Conservation (phyloP, 1,140 invertebrate species). For the Telenomus remus region DNA sequence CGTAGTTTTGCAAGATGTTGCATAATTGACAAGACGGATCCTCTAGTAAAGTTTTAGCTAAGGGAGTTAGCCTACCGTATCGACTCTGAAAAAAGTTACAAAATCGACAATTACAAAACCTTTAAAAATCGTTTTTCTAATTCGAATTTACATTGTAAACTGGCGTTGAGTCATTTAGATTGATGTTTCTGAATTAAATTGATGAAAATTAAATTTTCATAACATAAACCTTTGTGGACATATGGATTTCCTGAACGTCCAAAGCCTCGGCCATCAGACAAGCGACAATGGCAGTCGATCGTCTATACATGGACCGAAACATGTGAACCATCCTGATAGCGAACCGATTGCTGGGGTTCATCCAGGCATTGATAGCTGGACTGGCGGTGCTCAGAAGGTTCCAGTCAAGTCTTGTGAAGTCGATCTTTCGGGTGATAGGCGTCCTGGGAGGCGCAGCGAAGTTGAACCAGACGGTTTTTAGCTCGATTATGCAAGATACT, state of each 20-base stretch:
- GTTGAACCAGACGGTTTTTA: conserved; percentile 96
- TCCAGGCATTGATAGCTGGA: conserved; percentile 97
- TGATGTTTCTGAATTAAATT: conserved; percentile 3
- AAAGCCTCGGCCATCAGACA: conserved; percentile 96
- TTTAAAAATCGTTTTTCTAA: no score
- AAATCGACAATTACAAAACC: no score
- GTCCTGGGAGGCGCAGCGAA: conserved; percentile 96
- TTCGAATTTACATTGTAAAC: no score
- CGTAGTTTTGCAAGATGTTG: conserved; percentile 90
- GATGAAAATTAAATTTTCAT: conserved; percentile 16
- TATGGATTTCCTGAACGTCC: conserved; percentile 88
- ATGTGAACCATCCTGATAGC: conserved; percentile 88
- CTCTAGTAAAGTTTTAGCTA: conserved; percentile 94
- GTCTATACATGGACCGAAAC: conserved; percentile 83
- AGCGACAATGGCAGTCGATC: conserved; percentile 91
- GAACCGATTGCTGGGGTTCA: conserved; percentile 94
- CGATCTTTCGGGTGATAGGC: conserved; percentile 95
- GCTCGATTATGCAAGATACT: conserved; percentile 88
- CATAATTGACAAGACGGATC: conserved; percentile 97
- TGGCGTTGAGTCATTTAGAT: background rate
- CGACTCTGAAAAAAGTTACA: conserved; percentile 83
- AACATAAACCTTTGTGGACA: conserved; percentile 84
- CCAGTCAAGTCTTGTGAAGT: conserved; percentile 96
- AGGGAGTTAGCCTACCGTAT: conserved; percentile 89
- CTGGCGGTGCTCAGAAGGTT: conserved; percentile 96